Base-by-base conservation (phyloP, 2,797 vertebrate species). In the Simalia tracyae region DNA sequence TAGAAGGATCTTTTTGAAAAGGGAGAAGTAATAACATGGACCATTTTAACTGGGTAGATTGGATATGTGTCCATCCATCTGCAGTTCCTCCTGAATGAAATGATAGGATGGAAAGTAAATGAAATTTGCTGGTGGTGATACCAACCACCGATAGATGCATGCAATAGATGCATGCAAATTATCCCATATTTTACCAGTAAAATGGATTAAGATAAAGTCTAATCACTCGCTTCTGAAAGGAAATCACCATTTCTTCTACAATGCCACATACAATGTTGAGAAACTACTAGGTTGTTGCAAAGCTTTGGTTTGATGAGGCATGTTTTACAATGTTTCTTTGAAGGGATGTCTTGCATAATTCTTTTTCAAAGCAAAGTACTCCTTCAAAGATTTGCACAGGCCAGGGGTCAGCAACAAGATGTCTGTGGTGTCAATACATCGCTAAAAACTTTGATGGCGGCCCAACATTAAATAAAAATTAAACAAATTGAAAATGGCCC, bases 221-320 rank as follows among this genome's bases (percentile, higher is more conserved):
- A 86, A 72, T 56, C 26, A 31, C 31, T 15, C 68, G 84, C 66
- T n/a, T 95, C 61, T 94, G 94, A 95, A 96, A 93, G 90, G 87
- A 94, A 86, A 90, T 89, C 76, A n/a, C 6, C 26, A 14, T 14
- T 93, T 88, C 90, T 93, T 4, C 94, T 92, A 94, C 87, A 96
- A 84, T n/a, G 56, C 88, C 89, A 72, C 9, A 94, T 63, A n/a
- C 86, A 93, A 94, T 50, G 81, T 31, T 66, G 63, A 86, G 84
- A 88, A 91, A 93, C 88, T 22, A 60, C n/a, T 68, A 68, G 31
- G 2, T 68, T 68, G n/a, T 31, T 68, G 66, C 66, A 31, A 68
- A 68, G 14, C 14, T 68, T 68, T 68, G 12, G 15, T n/a, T 66
- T n/a, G 28, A 14, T 66, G 66, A 17, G n/a, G 66, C n/a, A 68